These are phyloP conservation scores for Telenomus remus DNA, from an alignment of 1,140 invertebrate genomes.

Conservation along the genomic window DNA sequence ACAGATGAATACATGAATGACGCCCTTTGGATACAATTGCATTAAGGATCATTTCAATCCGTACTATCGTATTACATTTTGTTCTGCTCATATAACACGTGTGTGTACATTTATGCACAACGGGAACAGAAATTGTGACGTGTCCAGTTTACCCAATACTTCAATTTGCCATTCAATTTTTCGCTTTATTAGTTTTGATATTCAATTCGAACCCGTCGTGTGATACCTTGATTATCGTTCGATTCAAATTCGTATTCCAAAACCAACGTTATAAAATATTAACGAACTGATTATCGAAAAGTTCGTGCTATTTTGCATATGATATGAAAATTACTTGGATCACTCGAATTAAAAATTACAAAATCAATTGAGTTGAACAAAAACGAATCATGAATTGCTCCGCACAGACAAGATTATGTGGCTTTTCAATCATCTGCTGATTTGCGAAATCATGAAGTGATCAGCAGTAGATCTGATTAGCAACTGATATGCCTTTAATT, in stretches of 20 bases:
- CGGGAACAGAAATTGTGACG: not conserved
- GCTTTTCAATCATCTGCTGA: conserved; percentile 15
- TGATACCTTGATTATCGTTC: conserved; percentile 42
- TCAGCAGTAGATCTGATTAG: not conserved
- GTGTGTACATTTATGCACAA: conserved; percentile 5
- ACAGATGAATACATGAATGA: conserved; percentile 20
- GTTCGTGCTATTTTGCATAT: not conserved
- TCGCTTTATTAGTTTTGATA: conserved; percentile 46
- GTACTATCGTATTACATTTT: conserved; percentile 45
- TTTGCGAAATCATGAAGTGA: conserved; percentile 16
- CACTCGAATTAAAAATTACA: no score
- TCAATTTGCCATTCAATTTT: conserved; percentile 46
- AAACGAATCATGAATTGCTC: no score
- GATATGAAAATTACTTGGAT: no score
- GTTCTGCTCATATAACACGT: conserved; percentile 19
- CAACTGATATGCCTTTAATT: conserved; percentile 8
- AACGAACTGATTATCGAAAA: no score
- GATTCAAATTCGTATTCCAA: not conserved
- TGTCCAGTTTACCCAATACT: conserved; percentile 28
- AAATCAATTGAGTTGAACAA: no score
- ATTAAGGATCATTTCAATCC: conserved; percentile 56
- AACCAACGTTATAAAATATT: no score
- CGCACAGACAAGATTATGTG: no score
- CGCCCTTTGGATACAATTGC: conserved; percentile 42
- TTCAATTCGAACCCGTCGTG: conserved; percentile 31